phyloP scores from a whole-genome alignment of 2,113 vertebrate genomes.

The Manacus vitellinus region DNA sequence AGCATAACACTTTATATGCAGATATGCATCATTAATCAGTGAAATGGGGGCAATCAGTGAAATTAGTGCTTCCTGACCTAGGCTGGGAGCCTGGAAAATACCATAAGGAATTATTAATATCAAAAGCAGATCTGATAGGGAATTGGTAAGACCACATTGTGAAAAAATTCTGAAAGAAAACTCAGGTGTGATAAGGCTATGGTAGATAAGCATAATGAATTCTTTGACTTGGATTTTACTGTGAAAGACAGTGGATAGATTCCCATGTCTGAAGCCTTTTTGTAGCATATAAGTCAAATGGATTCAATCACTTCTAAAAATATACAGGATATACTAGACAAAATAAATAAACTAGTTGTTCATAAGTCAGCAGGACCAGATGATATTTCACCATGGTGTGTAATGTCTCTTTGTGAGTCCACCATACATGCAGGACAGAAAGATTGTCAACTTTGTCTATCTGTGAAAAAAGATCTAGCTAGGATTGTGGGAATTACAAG shows the following conservation, averaged over 20 bases:
- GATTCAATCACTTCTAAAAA: background rate
- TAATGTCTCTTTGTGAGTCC: background rate
- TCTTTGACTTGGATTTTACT: background rate
- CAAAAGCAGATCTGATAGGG: background rate
- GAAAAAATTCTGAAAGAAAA: background rate
- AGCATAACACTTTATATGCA: background rate
- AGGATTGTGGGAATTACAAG: background rate
- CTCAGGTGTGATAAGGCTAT: background rate
- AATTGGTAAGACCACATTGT: background rate
- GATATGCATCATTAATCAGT: background rate
- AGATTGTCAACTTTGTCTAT: background rate
- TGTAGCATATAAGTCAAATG: background rate
- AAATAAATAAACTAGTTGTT: background rate
- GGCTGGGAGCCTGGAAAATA: background rate
- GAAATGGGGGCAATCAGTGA: background rate
- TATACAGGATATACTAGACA: background rate
- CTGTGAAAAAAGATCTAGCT: background rate
- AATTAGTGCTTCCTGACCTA: background rate
- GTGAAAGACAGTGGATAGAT: background rate
- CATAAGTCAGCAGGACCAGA: background rate
- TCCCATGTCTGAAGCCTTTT: background rate
- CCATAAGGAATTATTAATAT: background rate
- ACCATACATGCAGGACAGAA: accelerated
- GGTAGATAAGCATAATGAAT: background rate
- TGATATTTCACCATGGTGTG: background rate